Evolutionary conservation across 2,797 vertebrate genomes (phyloP), one percentile per base, ranked within the genome.

Genomic region (Xiphophorus birchmanni): DNA sequence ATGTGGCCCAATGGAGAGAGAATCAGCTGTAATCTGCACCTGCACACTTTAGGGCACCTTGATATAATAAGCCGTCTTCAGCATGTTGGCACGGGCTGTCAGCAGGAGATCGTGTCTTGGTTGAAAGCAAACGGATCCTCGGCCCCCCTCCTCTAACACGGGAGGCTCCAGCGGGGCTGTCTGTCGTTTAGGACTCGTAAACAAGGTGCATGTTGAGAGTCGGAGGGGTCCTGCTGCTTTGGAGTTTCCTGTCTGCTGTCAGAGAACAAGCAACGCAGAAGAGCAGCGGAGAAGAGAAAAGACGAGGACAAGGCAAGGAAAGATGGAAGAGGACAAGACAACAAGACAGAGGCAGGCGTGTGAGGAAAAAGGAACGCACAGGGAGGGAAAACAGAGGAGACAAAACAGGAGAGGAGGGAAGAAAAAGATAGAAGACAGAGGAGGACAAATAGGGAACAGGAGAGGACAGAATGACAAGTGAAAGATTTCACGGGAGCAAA

Each of bases 171-270:
- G 80, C 58, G 32, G 54, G 77, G 85, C 77, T 80, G 86, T 84
- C 82, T 92, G 91, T 86, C 84, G 82, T 92, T 93, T 89, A 91
- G 80, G 84, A 89, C 84, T 84, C 75, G 80, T 90, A 90, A 91
- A 94, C 82, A 89, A 91, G 91, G 86, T 82, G 89, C 90, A 87
- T 83, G 85, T 86, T 82, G 75, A 76, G 86, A 94, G 88, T 85
- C 32, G 73, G 84, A 79, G 87, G 69, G 90, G 89, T 94, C 92
- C 92, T 88, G 89, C 84, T 92, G 91, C 93, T 93, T 90, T 90
- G 88, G 92, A 91, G 92, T 90, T 86, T 91, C 84, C 76, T 85
- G 82, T 74, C 84, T 91, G 85, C 90, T 94, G 90, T 93, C 91
- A 93, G 86, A 86, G 54, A 87, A 84, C 81, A 82, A 10, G 63